Base-by-base conservation (phyloP, 1,140 invertebrate genomes). In the Halictus rubicundus region DNA sequence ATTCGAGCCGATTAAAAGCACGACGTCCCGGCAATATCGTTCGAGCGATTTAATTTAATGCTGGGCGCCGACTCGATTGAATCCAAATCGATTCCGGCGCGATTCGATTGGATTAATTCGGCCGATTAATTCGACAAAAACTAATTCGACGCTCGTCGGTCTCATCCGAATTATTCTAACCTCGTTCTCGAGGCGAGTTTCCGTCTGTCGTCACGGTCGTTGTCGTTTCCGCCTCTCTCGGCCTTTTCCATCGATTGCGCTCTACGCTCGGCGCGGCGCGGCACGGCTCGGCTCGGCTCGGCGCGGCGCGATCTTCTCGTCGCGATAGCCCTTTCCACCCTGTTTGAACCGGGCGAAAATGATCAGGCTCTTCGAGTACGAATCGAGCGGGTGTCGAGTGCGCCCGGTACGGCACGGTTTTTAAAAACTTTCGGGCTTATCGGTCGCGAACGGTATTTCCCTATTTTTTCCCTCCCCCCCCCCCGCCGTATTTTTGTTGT, bases 101-200 rank as follows among this genome's bases (percentile, higher is more conserved):
- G 71, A 82, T 86, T 88, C 84, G 88, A 90, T 90, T 89, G 86
- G 85, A 91, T 91, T 90, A 90, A 91, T 89, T 84, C 87, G 82
- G 81, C 59, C 87, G 90, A 90, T 91, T 90, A 90, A 90, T 90
- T 89, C 89, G 87, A 87, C 87, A 88, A 90, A 91, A 90, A 90
- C 89, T 90, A 91, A 90, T 91, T 89, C 88, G 60, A 37, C 60
- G 84, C 73, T 76, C 85, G 74, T 78, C 84, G 83, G 80, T 77
- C 83, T 84, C 81, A 64, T 79, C n/a, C 69, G 78, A 89, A 86
- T 87, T 84, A 80, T 83, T 84, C 84, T 88, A 88, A 87, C 85
- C 72, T 81, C 69, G 88, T 88, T 82, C 78, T 79, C 68, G 72
- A 54, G 64, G 21, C 63, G 46, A n/a, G 12, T 71, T n/a, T 39